Evolutionary conservation across 2,797 vertebrate species (phyloP).

Genomic region (Calcarius lapponicus): DNA sequence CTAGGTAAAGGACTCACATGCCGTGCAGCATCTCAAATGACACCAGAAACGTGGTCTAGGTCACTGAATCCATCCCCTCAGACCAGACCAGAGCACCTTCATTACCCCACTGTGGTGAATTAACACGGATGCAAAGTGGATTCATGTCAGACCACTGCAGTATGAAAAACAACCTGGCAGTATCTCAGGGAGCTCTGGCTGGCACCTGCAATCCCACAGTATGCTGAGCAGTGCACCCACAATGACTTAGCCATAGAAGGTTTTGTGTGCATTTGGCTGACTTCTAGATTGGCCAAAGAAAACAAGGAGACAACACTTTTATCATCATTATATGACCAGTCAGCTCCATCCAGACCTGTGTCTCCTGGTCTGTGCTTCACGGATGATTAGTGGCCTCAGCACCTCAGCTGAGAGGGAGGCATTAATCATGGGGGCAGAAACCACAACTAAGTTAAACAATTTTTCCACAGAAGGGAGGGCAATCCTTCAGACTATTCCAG

Average conservation of each 20-base stretch:
- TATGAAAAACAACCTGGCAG: background rate
- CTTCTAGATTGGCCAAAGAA: background rate
- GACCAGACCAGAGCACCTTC: background rate
- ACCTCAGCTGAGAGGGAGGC: background rate
- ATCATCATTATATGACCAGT: conserved; percentile 9
- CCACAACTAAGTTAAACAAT: background rate
- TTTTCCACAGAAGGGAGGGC: background rate
- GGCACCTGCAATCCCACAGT: background rate
- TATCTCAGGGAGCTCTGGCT: background rate
- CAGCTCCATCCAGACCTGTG: background rate
- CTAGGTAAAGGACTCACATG: background rate
- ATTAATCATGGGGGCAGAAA: conserved; percentile 32
- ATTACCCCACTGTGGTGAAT: background rate
- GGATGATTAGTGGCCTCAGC: background rate
- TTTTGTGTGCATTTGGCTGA: background rate
- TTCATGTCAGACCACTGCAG: fast-evolving
- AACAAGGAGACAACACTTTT: background rate
- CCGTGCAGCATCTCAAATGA: background rate
- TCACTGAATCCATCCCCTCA: background rate
- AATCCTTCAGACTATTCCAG: background rate
- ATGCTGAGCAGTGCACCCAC: background rate
- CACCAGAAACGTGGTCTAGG: background rate
- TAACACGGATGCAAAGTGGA: fast-evolving
- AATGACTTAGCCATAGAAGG: background rate
- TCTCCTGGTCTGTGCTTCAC: background rate